Conservation (phyloP, 37 sponge, comb jelly and placozoan genomes). For the Axinella damicornis region DNA sequence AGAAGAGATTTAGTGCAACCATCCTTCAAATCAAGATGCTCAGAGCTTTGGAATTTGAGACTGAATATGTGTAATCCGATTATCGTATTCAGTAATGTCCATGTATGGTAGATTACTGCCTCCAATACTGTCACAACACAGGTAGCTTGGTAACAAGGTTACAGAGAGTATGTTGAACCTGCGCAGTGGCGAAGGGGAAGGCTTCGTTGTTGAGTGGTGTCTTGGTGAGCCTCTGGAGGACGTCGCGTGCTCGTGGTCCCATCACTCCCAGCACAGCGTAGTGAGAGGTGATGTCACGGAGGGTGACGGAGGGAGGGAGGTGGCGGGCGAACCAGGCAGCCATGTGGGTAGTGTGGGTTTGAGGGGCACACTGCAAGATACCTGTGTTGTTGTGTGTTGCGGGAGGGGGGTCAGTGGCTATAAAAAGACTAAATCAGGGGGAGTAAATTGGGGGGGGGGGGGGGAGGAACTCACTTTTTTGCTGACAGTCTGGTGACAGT, state of each 20-base stretch:
- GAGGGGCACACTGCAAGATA: conserved; percentile 41
- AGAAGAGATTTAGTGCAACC: not conserved
- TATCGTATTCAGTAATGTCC: no score
- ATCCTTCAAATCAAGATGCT: no score
- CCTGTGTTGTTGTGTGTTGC: not conserved
- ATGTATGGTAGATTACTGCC: no score
- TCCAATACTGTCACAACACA: not conserved
- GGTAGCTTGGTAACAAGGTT: conserved; percentile 57
- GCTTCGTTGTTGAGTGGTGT: conserved; percentile 27
- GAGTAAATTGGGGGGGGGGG: no score
- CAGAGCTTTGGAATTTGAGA: no score
- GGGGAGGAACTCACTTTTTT: conserved; percentile 36
- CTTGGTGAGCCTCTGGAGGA: conserved; percentile 37
- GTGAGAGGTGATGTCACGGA: conserved; percentile 40
- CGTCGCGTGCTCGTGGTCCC: conserved; percentile 52
- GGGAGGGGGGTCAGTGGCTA: no score
- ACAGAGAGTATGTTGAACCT: conserved; percentile 21
- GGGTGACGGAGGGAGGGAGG: conserved; percentile 25
- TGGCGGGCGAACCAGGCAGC: conserved; percentile 44
- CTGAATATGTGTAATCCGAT: no score
- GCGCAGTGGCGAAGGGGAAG: conserved; percentile 60
- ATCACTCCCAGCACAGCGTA: conserved; percentile 57
- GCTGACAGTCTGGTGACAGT: conserved; percentile 56
- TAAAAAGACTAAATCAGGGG: no score
- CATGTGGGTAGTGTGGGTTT: conserved; percentile 25